Conservation (phyloP, 2,113 vertebrate genomes). For the Perca schrenkii region DNA sequence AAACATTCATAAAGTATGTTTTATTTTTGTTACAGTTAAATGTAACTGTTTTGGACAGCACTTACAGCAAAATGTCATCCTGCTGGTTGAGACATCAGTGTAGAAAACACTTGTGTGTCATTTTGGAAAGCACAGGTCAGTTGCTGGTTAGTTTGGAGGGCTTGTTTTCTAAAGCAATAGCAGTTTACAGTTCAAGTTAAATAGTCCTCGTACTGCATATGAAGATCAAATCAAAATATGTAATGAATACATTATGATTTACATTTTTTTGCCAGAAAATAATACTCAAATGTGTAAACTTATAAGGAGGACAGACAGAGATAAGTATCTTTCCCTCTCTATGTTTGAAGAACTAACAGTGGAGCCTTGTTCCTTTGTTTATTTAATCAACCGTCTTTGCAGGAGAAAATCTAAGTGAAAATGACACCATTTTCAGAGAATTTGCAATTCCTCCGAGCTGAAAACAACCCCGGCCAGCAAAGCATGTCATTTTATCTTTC, state of each 20-base stretch:
- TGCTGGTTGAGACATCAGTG: not conserved
- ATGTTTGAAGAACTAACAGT: constrained; percentile 35
- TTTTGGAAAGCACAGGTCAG: not conserved
- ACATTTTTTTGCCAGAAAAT: not conserved
- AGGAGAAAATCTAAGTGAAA: constrained; percentile 60
- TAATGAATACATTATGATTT: not conserved
- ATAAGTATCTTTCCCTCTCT: constrained; percentile 13
- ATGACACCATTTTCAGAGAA: constrained; percentile 54
- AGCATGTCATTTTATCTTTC: constrained; percentile 65
- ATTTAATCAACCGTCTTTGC: constrained; percentile 49
- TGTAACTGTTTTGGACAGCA: not conserved
- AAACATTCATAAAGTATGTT: not conserved
- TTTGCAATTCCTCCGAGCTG: constrained; percentile 60
- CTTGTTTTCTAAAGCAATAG: not conserved
- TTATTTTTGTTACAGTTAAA: not conserved
- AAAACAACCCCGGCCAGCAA: constrained; percentile 50
- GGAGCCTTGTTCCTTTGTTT: constrained; percentile 36
- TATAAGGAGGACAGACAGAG: constrained; percentile 30
- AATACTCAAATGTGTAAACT: constrained; percentile 2
- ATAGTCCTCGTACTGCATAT: not conserved
- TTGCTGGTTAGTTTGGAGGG: not conserved
- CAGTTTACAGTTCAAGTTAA: not conserved
- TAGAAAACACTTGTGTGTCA: not conserved
- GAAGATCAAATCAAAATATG: not conserved
- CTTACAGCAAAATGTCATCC: no score